These are phyloP conservation scores for Pampus argenteus DNA, from an alignment of 2,797 vertebrate species.

Conservation along the genomic window DNA sequence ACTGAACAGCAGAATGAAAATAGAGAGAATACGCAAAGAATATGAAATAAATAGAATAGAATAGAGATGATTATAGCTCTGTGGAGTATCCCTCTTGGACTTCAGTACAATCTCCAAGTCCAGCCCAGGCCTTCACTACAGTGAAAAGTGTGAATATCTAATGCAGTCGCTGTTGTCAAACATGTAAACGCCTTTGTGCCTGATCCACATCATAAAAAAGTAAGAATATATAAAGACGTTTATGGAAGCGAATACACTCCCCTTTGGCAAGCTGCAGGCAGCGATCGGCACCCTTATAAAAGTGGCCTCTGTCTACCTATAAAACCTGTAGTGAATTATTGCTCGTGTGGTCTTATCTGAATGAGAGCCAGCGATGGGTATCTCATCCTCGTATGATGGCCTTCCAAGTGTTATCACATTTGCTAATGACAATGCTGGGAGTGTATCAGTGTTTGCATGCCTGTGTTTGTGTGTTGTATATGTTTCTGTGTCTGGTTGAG, in stretches of 20 bases:
- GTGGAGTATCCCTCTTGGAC: slow-evolving; percentile 37
- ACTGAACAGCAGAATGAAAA: slow-evolving; percentile 13
- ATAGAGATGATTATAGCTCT: slow-evolving; percentile 50
- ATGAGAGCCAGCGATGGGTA: slow-evolving; percentile 62
- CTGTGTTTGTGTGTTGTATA: slow-evolving; percentile 10
- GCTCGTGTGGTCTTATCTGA: slow-evolving; percentile 63
- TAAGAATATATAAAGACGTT: slow-evolving; percentile 77
- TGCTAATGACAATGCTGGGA: slow-evolving; percentile 48
- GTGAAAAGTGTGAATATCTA: slow-evolving; percentile 43
- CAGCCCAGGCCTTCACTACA: background rate
- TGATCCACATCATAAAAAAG: slow-evolving; percentile 70
- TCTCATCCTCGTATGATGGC: slow-evolving; percentile 64
- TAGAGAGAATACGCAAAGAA: slow-evolving; percentile 44
- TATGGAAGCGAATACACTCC: slow-evolving; percentile 72
- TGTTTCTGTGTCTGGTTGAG: slow-evolving; percentile 32
- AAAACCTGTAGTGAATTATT: slow-evolving; percentile 75
- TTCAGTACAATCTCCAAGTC: slow-evolving; percentile 33
- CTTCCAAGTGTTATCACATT: slow-evolving; percentile 56
- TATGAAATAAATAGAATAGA: too few species aligned
- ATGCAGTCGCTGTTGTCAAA: slow-evolving; percentile 37
- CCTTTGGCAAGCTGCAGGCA: slow-evolving; percentile 67
- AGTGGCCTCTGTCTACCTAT: slow-evolving; percentile 70
- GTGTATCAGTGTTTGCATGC: background rate
- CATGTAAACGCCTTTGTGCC: slow-evolving; percentile 51
- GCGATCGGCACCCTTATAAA: slow-evolving; percentile 66